Base-by-base conservation (phyloP, 2,888 invertebrate species). In the Spisula solida region DNA sequence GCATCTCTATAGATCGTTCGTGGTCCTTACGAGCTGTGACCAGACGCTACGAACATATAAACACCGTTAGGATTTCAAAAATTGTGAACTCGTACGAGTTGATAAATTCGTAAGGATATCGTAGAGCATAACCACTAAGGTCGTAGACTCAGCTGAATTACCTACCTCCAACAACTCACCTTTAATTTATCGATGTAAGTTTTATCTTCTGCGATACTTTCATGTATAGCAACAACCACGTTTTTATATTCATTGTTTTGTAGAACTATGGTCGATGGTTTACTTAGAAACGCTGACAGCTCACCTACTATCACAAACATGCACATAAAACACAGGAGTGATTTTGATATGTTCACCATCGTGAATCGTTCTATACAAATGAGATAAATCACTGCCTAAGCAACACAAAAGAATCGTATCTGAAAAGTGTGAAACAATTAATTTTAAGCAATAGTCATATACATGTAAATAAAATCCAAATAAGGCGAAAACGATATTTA, bases 141-240 rank as follows among this genome's bases (percentile, higher is more conserved):
- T n/a, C n/a, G n/a, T n/a, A n/a, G n/a, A n/a, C n/a, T n/a, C n/a
- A n/a, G n/a, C n/a, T n/a, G n/a, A n/a, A n/a, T n/a, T n/a, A n/a
- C n/a, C n/a, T n/a, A n/a, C n/a, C n/a, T n/a, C n/a, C n/a, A n/a
- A 0, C 14, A 31, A 85, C 89, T 66, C 92, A 94, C 94, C 93
- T 94, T 94, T 1, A 94, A 85, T 56, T 83, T 92, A 79, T 93
- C 88, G 51, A 95, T 88, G 10, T 95, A 84, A 0, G 88, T 48
- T 16, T 85, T 85, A 81, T 93, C 91, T 80, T 94, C 93, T 0
- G 91, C 75, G 1, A 95, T 93, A 29, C 93, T 93, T 10, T 94
- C 94, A 48, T 94, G 93, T 12, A 95, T 92, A 8, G 94, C 94
- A 10, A 95, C 89, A 25, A 95, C 92, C 31, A 95, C 85, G 47